These are phyloP conservation scores for Heliconius eleuchia DNA, from an alignment of 1,140 invertebrate genomes.

Conservation along the genomic window DNA sequence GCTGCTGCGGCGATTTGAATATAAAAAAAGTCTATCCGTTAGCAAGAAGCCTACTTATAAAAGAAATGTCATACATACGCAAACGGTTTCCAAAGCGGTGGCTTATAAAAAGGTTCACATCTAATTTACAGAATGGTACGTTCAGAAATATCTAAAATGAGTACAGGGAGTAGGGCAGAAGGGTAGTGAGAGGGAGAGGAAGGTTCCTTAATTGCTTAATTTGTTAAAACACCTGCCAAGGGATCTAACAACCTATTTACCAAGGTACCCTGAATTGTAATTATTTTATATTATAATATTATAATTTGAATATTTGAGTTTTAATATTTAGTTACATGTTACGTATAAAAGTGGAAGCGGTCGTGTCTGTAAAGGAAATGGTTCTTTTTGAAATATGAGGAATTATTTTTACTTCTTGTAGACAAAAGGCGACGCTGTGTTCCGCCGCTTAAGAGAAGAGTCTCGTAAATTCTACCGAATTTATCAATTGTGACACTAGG, in stretches of 20 bases:
- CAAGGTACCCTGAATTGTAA: background rate
- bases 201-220: conserved; percentile 32
- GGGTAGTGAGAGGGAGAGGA: conserved; percentile 12
- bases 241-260: conserved; percentile 27
- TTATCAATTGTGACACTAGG: too few relatives aligned
- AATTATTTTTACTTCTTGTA: too few relatives aligned
- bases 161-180: conserved; percentile 18
- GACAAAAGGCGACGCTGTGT: too few relatives aligned
- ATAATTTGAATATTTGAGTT: background rate
- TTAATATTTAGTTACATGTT: background rate
- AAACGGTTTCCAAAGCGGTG: conserved; percentile 45
- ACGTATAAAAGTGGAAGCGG: too few relatives aligned
- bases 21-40: background rate
- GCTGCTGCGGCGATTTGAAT: too few relatives aligned
- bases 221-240: conserved; percentile 33
- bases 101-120: conserved; percentile 59
- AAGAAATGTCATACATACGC: conserved; percentile 42
- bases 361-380: too few relatives aligned
- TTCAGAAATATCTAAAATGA: conserved; percentile 42
- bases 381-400: too few relatives aligned
- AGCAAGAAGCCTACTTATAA: conserved; percentile 5
- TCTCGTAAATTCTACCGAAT: too few relatives aligned
- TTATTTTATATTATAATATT: conserved; percentile 5
- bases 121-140: conserved; percentile 51
- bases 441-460: too few relatives aligned